Evolutionary conservation across 2,888 invertebrate genomes (phyloP).

Genomic region (Cheilosia impressa): DNA sequence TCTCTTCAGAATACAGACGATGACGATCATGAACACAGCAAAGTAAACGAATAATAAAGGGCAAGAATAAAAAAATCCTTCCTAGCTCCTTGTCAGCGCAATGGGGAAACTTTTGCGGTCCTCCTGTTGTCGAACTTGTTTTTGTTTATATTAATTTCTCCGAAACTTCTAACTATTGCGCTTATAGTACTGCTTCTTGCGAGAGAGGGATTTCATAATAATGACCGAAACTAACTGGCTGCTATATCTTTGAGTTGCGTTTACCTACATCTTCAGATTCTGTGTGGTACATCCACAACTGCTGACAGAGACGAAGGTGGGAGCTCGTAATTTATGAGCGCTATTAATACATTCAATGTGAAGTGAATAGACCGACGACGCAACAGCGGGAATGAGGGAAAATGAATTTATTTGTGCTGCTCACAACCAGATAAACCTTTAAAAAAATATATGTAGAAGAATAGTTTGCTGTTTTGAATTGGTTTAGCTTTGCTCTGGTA

Average conservation of each 20-base stretch:
- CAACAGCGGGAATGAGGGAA: neutral
- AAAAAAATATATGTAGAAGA: neutral
- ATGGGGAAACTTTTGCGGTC: slow-evolving; percentile 3
- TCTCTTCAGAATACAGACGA: neutral
- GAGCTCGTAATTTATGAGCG: neutral
- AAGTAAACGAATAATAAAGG: neutral
- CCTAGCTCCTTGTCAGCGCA: too few relatives aligned
- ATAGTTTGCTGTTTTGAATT: neutral
- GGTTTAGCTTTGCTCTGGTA: neutral
- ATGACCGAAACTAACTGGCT: slow-evolving; percentile 6
- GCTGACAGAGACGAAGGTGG: neutral
- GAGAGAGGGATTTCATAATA: slow-evolving; percentile 17
- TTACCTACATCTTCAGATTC: neutral
- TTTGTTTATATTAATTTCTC: slow-evolving; percentile 16
- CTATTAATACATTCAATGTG: neutral
- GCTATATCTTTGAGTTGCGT: neutral
- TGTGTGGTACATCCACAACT: neutral
- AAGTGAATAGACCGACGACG: neutral
- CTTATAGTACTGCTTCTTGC: slow-evolving; percentile 1
- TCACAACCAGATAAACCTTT: neutral
- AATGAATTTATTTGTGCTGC: neutral
- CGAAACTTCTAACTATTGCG: neutral
- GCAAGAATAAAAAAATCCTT: neutral
- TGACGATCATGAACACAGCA: neutral
- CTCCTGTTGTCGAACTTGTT: neutral